A percentile compares a stretch with the other conserved stretches of the same genome.
These are phyloP conservation scores for Pogonophryne albipinna DNA, from an alignment of 2,797 vertebrate species.

Conservation along the genomic window DNA sequence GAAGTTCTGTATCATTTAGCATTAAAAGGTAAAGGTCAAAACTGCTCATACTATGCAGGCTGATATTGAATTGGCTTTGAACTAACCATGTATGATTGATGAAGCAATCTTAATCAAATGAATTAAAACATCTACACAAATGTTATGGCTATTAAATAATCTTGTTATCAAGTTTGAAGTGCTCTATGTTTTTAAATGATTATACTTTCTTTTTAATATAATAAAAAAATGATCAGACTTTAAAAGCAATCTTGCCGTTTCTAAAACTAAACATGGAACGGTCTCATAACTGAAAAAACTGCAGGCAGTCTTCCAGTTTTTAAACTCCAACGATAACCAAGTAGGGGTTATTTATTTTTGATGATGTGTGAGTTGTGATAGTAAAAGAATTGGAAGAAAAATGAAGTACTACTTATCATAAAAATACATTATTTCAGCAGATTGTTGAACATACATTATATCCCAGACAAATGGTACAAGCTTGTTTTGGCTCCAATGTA, in stretches of 20 bases:
- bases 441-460: slow-evolving; percentile 5
- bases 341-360: neutral
- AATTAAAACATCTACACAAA: neutral
- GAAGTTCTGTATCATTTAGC: slow-evolving; percentile 3
- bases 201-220: neutral
- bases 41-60: neutral
- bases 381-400: neutral
- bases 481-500: slow-evolving; percentile 22
- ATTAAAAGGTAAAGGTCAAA: slow-evolving; percentile 7
- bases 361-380: neutral
- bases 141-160: neutral
- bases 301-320: neutral
- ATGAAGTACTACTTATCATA: neutral
- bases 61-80: neutral
- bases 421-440: neutral
- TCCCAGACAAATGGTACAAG: neutral
- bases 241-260: slow-evolving; percentile 3
- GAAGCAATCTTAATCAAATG: neutral
- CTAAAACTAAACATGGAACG: neutral
- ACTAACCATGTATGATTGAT: neutral
- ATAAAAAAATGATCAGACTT: neutral
- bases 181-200: neutral
- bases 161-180: neutral
- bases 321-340: neutral
- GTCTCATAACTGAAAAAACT: neutral